A percentile compares a stretch with the other conserved stretches of the same genome.
These are phyloP conservation scores for Lasioglossum oenotherae DNA, from an alignment of 2,888 invertebrate species.

Conservation along the genomic window DNA sequence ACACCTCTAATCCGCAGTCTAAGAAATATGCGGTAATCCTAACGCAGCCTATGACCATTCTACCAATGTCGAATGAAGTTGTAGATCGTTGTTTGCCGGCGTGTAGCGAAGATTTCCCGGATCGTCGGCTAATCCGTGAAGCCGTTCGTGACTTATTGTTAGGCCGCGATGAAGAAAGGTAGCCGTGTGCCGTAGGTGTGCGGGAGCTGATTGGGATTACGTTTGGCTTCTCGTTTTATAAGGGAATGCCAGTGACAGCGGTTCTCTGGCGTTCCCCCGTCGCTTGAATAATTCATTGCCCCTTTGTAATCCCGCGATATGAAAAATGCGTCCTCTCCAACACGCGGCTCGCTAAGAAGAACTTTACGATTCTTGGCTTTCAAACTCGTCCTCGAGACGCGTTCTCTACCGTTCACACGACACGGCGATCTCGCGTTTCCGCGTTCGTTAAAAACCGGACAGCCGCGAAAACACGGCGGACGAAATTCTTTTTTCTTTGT, in stretches of 20 bases:
- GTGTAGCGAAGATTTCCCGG: constrained; percentile 39
- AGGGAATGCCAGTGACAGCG: constrained; percentile 41
- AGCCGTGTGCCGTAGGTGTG: constrained; percentile 42
- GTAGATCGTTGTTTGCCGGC: constrained; percentile 29
- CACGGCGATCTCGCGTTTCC: neutral
- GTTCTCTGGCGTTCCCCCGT: constrained; percentile 41
- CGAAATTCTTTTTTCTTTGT: too few species aligned
- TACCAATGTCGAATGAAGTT: constrained; percentile 25
- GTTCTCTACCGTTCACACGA: neutral
- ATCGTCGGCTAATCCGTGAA: constrained; percentile 52
- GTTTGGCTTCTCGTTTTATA: constrained; percentile 64
- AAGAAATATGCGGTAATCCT: neutral
- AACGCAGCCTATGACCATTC: neutral
- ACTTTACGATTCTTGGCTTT: neutral
- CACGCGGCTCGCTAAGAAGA: neutral
- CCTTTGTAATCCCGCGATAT: constrained; percentile 14
- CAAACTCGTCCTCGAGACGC: neutral
- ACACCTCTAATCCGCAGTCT: too few species aligned
- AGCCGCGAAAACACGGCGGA: too few species aligned
- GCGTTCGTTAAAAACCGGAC: neutral
- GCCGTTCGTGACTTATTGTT: constrained; percentile 56
- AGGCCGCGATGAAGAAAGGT: constrained; percentile 51
- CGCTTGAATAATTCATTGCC: constrained; percentile 47
- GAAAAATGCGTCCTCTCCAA: neutral
- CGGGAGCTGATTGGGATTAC: constrained; percentile 64